These are phyloP conservation scores for Mastomys natalensis DNA, from an alignment of 2,113 vertebrate species.

Conservation along the genomic window DNA sequence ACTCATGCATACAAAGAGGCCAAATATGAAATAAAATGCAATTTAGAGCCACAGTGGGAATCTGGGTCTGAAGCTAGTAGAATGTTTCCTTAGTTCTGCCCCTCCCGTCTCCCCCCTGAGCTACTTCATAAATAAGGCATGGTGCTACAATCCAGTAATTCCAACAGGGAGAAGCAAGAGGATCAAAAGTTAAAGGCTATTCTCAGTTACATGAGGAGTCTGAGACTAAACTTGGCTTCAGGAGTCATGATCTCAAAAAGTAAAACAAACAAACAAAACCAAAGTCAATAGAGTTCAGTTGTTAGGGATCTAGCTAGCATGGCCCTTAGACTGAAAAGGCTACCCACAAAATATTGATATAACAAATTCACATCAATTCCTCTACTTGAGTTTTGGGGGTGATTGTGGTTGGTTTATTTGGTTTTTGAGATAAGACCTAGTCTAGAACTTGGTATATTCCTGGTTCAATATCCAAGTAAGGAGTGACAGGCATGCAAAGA, in stretches of 20 bases:
- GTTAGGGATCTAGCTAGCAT: accelerated
- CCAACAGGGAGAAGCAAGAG: neutral
- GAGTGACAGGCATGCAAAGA: neutral
- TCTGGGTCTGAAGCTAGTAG: neutral
- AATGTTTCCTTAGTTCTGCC: neutral
- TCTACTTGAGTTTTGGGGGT: neutral
- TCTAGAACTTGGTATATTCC: neutral
- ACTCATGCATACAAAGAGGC: accelerated
- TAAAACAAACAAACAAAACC: neutral
- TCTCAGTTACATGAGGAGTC: neutral
- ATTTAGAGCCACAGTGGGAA: no score
- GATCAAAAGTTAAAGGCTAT: neutral
- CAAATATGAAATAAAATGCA: neutral
- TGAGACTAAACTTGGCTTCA: neutral
- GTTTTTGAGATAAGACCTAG: neutral
- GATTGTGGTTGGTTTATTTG: neutral
- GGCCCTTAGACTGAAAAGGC: neutral
- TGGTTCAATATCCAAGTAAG: neutral
- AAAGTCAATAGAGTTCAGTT: neutral
- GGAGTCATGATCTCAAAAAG: neutral
- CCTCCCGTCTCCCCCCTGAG: accelerated
- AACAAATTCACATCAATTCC: no score
- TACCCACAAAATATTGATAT: accelerated
- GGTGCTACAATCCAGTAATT: neutral
- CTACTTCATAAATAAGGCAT: neutral